Base-by-base conservation (phyloP, 2,797 vertebrate genomes). In the Karalla daura region DNA sequence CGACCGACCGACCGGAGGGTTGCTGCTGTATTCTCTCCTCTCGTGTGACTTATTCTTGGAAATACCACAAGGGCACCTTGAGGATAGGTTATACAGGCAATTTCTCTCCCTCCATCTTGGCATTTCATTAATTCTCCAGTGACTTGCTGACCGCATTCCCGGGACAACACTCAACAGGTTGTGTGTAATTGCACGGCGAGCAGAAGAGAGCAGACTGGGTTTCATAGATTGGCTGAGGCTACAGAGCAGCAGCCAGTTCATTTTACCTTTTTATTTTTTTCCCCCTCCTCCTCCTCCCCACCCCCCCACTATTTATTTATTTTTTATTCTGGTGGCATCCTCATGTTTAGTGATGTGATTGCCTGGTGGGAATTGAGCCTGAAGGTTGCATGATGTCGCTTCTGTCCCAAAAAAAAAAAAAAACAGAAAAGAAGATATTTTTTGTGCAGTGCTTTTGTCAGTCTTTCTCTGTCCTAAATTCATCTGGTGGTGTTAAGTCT, bases 111-210 rank as follows among this genome's bases (percentile, higher is more conserved):
- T 91, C 89, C 88, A 83, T 90, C 81, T 81, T 89, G 77, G 90
- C 88, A 90, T 94, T 94, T 93, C 90, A 93, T 94, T 92, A 91
- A 91, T 89, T 93, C 93, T 91, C 92, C 58, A 70, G 93, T 67
- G 91, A 91, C 89, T 92, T 75, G 82, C 85, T 79, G 85, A 84
- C 85, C 74, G 76, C 91, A 74, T 90, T 93, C 91, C 86, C 21
- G 81, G 83, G 86, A 93, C 93, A 91, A 93, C 92, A 92, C 79
- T 90, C 92, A 92, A 93, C 94, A 92, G 85, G 93, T 94, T 92
- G 88, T 87, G 88, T 90, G 90, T 93, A 93, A 95, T 94, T 94
- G 92, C 88, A 76, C 74, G 58, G 78, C 64, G 85, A 85, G 70
- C 71, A 67, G 77, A 81, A 80, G 77, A 81, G 80, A 81, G 82